Evolutionary conservation across 2,113 vertebrate species (phyloP).

Genomic region (Raja brachyura): DNA sequence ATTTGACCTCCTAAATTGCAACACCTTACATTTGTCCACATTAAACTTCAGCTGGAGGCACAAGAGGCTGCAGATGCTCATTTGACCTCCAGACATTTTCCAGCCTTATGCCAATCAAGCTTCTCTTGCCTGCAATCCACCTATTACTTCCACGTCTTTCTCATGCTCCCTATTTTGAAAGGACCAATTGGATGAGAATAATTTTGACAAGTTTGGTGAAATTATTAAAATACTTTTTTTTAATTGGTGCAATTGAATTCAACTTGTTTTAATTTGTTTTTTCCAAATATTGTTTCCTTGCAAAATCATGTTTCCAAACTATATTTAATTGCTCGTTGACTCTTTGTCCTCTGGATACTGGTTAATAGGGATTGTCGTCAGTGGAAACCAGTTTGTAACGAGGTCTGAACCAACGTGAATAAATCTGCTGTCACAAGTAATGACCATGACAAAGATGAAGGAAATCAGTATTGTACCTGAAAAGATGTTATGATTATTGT

Average conservation of each 20-base stretch:
- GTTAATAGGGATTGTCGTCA: background rate
- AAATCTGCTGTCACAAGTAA: constrained; percentile 4
- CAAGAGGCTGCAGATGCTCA: too few relatives aligned
- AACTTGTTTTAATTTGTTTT: background rate
- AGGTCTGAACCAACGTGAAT: background rate
- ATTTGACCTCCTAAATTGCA: too few relatives aligned
- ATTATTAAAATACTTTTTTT: background rate
- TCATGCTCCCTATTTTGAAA: background rate
- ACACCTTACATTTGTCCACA: too few relatives aligned
- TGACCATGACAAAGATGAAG: background rate
- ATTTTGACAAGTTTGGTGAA: background rate
- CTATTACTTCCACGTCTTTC: too few relatives aligned
- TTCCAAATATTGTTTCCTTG: background rate
- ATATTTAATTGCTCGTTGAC: background rate
- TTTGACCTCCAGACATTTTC: too few relatives aligned
- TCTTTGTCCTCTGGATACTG: background rate
- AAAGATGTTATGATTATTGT: constrained; percentile 1
- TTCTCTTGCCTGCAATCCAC: too few relatives aligned
- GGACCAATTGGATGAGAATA: background rate
- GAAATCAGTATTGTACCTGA: background rate
- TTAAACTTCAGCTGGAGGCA: too few relatives aligned
- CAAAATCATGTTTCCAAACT: background rate
- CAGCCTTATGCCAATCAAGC: too few relatives aligned
- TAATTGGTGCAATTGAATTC: background rate
- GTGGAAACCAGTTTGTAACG: background rate